Percentiles rank a stretch among this genome's conserved stretches.
phyloP scores from a whole-genome alignment of 2,888 invertebrate genomes.

The Phania funesta region DNA sequence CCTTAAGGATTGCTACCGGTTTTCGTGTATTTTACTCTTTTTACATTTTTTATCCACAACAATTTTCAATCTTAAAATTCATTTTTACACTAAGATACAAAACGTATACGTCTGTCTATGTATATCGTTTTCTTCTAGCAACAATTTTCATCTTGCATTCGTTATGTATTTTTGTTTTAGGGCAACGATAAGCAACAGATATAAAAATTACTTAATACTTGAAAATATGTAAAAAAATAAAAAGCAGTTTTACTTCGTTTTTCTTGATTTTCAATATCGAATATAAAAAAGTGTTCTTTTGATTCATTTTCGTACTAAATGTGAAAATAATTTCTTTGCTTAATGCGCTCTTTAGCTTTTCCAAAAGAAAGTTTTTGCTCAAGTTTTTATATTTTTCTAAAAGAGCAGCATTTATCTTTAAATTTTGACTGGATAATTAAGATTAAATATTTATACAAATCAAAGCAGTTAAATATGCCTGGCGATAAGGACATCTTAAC shows the following conservation, averaged over 20 bases:
- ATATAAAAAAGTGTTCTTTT: too few species aligned
- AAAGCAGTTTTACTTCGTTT: background rate
- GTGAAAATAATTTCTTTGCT: background rate
- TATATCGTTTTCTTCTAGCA: background rate
- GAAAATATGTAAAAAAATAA: background rate
- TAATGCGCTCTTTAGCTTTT: background rate
- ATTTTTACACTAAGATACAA: constrained; percentile 1
- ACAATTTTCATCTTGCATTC: constrained; percentile 9
- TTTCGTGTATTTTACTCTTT: background rate
- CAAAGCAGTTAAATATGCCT: background rate
- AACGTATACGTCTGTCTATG: background rate
- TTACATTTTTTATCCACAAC: background rate
- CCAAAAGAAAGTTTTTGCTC: background rate
- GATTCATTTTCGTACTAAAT: background rate
- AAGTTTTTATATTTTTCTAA: background rate
- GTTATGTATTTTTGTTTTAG: constrained; percentile 9
- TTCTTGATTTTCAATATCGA: background rate
- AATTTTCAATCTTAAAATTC: constrained; percentile 15
- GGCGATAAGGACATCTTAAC: background rate
- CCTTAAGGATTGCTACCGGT: constrained; percentile 35
- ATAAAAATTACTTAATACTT: background rate
- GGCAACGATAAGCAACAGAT: background rate
- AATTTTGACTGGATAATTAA: background rate
- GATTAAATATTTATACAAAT: background rate
- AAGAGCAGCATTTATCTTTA: background rate